phyloP scores from a whole-genome alignment of 2,797 vertebrate genomes.

The Chaenodraco wilsoni region DNA sequence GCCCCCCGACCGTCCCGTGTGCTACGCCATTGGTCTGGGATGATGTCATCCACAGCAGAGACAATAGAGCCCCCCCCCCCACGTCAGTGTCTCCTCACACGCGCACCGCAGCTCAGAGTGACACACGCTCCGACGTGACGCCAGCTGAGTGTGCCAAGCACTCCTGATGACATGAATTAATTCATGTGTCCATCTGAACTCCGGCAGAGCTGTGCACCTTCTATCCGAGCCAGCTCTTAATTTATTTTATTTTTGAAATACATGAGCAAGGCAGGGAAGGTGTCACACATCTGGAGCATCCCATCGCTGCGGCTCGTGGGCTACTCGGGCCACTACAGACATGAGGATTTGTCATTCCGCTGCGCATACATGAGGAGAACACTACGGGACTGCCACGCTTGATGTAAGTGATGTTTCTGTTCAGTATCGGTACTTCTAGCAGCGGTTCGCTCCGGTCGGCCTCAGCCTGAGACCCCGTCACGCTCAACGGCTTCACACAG shows the following conservation, averaged over 20 bases:
- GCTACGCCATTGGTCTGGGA: constrained; percentile 78
- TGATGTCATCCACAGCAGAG: constrained; percentile 85
- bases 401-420: constrained; percentile 72
- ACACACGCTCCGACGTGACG: constrained; percentile 76
- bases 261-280: constrained; percentile 46
- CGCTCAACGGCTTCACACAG: constrained; percentile 4
- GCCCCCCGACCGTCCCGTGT: constrained; percentile 64
- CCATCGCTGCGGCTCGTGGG: constrained; percentile 46
- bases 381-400: constrained; percentile 58
- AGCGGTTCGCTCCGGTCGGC: constrained; percentile 33
- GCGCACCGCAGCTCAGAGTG: constrained; percentile 70
- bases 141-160: constrained; percentile 71
- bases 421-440: constrained; percentile 12
- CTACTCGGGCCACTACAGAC: constrained; percentile 45
- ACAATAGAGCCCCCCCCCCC: constrained; percentile 79
- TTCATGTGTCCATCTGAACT: constrained; percentile 4
- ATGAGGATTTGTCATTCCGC: constrained; percentile 48
- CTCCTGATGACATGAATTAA: constrained; percentile 52
- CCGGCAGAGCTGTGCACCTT: constrained; percentile 34
- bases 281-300: constrained; percentile 75
- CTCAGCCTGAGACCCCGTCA: constrained; percentile 30
- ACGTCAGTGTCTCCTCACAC: constrained; percentile 57
- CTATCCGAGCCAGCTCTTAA: neutral
- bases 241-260: neutral
- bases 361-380: constrained; percentile 62